Base-by-base conservation (phyloP, 1,140 invertebrate genomes). In the Argopecten irradians region DNA sequence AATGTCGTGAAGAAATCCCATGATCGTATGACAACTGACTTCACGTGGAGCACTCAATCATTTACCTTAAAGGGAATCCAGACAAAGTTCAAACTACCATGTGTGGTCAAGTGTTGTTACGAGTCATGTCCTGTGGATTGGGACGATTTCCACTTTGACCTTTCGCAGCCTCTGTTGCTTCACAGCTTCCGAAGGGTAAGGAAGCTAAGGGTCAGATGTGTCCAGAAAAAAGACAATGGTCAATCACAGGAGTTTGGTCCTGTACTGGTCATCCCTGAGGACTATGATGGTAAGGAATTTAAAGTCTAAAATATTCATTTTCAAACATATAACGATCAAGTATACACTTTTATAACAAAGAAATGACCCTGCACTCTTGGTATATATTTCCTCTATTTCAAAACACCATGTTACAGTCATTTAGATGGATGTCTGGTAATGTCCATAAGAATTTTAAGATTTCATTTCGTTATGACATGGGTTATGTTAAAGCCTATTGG, bases 21-120 rank as follows among this genome's bases (percentile, higher is more conserved):
- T 16, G 86, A 34, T 28, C 43, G 32, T 28, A 82, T 35, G 41
- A 28, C 86, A 16, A 14, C 43, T 9, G 71, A 87, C 19, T 85
- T 89, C 34, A 84, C 84, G 43, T 91, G 89, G 89, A 91, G 89
- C 88, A n/a, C 71, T 33, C 91, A 91, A 82, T 87, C 87, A 28
- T 91, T 90, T 32, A 91, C 90, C 19, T 46, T 91, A 34, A 11
- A 71, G 14, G 85, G 90, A 19, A 88, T 91, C 14, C 28, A 86
- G n/a, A 32, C 39, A 19, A 86, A 88, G n/a, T 90, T 91, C n/a
- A 88, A 86, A 71, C 87, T 91, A 71, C 90, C 90, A 11, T 87
- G 89, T 87, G 89, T 88, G 0, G 90, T 90, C 1, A 86, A 39
- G 34, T 91, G 90, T 84, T 85, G 36, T 41, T 86, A 82, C 22